Evolutionary conservation across 2,797 vertebrate species (phyloP), one percentile per base, ranked within the genome.

Genomic region (Sebastes cheni): DNA sequence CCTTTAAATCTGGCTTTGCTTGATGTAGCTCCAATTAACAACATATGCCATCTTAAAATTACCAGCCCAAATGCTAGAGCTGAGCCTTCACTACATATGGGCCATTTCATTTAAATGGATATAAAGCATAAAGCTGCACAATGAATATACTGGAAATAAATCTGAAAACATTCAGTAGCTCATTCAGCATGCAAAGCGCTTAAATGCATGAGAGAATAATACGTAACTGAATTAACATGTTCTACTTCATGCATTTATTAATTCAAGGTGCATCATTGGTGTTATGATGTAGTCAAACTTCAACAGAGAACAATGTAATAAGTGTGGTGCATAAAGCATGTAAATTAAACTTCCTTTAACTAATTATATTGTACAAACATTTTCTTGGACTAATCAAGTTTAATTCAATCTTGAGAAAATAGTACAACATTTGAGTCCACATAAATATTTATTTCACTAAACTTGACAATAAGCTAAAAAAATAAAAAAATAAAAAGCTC

Each of bases 31-130:
- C 42, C 4, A 58, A 61, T 58, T 39, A 32, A 65, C 56, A 9
- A 58, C 2, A 56, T 14, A 67, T 62, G 6, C 25, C n/a, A 72
- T 27, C 16, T 36, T 20, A 60, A 81, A 78, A 62, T 58, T 20
- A 60, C 22, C 36, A 39, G 36, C 36, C 36, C 36, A 39, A 39
- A 39, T 39, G 36, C 13, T 39, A 39, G 36, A 39, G 36, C 36
- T 29, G 23, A 58, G 27, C 59, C 22, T 0, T 52, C 8, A 14
- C 16, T 72, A 23, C 12, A 62, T 25, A 16, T 4, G 22, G 22
- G 16, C 6, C 12, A 30, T 58, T 67, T 75, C 1, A 46, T 56
- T 23, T 9, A 7, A 52, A 30, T 52, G 8, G 20, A 34, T 1
- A 14, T 27, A 55, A 75, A 75, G 22, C 14, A 14, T 27, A 55